These are phyloP conservation scores for Oxyura jamaicensis DNA, from an alignment of 2,113 vertebrate genomes.

Conservation along the genomic window DNA sequence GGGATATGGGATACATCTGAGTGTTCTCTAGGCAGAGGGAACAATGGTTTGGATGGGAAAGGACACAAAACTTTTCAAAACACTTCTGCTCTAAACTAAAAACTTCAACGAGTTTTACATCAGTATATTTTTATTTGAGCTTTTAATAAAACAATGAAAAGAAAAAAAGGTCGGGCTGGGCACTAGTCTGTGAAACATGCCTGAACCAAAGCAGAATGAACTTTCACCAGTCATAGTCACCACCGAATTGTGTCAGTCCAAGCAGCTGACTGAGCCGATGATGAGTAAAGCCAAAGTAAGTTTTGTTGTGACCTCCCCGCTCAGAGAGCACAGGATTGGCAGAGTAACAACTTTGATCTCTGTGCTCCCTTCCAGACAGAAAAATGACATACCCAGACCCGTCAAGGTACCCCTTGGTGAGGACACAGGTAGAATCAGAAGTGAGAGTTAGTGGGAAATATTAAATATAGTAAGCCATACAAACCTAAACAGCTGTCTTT, in stretches of 20 bases:
- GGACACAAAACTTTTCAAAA: not conserved
- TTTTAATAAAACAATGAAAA: not conserved
- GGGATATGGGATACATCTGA: not conserved
- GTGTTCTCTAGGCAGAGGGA: not conserved
- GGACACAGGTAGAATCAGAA: not conserved
- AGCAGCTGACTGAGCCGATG: not conserved
- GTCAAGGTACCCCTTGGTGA: not conserved
- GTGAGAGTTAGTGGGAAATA: not conserved
- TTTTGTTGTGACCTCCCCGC: not conserved
- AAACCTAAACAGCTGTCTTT: slow-evolving; percentile 94
- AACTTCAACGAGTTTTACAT: not conserved
- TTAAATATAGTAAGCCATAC: slow-evolving; percentile 71
- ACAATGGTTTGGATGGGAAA: not conserved
- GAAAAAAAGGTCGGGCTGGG: not conserved
- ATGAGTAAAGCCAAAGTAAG: not conserved
- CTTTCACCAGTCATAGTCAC: not conserved
- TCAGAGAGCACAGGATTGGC: not conserved
- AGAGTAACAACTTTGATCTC: not conserved
- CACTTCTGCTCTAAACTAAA: not conserved
- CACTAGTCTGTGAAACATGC: not conserved
- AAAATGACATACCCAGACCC: not conserved
- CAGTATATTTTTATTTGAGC: not conserved
- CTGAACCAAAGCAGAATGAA: not conserved
- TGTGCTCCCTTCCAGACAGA: not conserved
- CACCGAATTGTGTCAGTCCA: not conserved